Evolutionary conservation across 2,888 invertebrate genomes (phyloP), one percentile per base, ranked within the genome.

Genomic region (Mactromeris polynyma): DNA sequence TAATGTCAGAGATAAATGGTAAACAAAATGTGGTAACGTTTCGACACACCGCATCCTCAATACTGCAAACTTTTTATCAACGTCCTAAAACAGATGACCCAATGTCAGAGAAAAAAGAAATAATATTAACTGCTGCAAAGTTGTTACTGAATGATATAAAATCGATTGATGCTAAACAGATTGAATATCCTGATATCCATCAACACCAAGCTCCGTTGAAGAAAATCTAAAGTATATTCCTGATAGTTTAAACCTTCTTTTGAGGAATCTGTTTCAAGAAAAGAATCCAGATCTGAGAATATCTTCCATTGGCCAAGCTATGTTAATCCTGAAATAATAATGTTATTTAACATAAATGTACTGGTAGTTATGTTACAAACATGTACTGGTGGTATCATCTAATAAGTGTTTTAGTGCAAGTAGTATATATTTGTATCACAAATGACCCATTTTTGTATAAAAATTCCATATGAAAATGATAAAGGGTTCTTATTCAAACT

Each of bases 281-380:
- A 82, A 83, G 33, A 58, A 88, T 6, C 21, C 78, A 42, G 42
- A 58, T 11, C 17, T 89, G 11, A 93, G 93, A 83, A 19, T 90
- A 6, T 87, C 89, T 19, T 89, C 93, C 46, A 84, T 87, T 64
- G 89, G 89, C 17, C 93, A 94, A 54, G 86, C 93, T 26, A 85
- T 93, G n/a, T n/a, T n/a, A n/a, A n/a, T n/a, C n/a, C n/a, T n/a
- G n/a, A n/a, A n/a, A n/a, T n/a, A n/a, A n/a, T n/a, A n/a, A n/a
- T n/a, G n/a, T n/a, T n/a, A n/a, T n/a, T n/a, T n/a, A n/a, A n/a
- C n/a, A n/a, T n/a, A n/a, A n/a, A n/a, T n/a, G n/a, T n/a, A n/a
- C n/a, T n/a, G n/a, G n/a, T n/a, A n/a, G n/a, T n/a, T n/a, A n/a
- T n/a, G n/a, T n/a, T n/a, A n/a, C n/a, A n/a, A n/a, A n/a, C n/a